These are phyloP conservation scores for Acanthurus tractus DNA, from an alignment of 2,797 vertebrate genomes.

Conservation along the genomic window DNA sequence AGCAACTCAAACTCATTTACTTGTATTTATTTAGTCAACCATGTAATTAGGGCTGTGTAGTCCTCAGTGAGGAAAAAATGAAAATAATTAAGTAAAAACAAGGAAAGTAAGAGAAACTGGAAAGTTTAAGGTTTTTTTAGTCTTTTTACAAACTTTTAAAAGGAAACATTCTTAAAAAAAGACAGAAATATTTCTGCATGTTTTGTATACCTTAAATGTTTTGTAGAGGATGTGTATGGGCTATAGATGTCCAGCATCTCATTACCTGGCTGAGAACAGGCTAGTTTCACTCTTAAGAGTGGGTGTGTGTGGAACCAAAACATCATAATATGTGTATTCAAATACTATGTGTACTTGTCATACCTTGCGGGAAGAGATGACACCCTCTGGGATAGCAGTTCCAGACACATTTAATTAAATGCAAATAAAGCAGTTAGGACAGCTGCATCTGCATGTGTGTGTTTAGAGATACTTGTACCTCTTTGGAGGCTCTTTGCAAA, in stretches of 20 bases:
- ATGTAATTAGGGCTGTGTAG: slow-evolving; percentile 59
- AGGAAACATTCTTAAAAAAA: neutral
- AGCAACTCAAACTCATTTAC: slow-evolving; percentile 43
- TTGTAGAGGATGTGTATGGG: neutral
- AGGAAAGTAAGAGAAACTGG: slow-evolving; percentile 15
- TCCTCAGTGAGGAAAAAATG: slow-evolving; percentile 3
- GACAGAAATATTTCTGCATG: slow-evolving; percentile 7
- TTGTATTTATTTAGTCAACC: slow-evolving; percentile 60
- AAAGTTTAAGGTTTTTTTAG: neutral
- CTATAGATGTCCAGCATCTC: slow-evolving; percentile 27
- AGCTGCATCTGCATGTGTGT: slow-evolving; percentile 20
- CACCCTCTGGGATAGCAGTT: neutral
- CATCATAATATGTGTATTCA: slow-evolving; percentile 9
- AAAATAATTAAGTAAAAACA: slow-evolving; percentile 45
- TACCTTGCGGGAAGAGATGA: slow-evolving; percentile 8
- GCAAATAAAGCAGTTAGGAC: slow-evolving; percentile 9
- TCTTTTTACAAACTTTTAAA: slow-evolving; percentile 16
- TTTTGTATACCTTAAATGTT: slow-evolving; percentile 21
- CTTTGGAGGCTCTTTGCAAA: slow-evolving; percentile 83
- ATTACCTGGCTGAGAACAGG: slow-evolving; percentile 30
- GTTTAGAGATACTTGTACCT: slow-evolving; percentile 76
- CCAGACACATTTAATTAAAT: slow-evolving; percentile 22
- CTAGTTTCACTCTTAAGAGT: slow-evolving; percentile 18
- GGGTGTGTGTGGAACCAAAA: slow-evolving; percentile 8
- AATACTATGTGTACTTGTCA: slow-evolving; percentile 4